phyloP scores from a whole-genome alignment of 1,140 invertebrate species.

The Hesperophylax magnus region DNA sequence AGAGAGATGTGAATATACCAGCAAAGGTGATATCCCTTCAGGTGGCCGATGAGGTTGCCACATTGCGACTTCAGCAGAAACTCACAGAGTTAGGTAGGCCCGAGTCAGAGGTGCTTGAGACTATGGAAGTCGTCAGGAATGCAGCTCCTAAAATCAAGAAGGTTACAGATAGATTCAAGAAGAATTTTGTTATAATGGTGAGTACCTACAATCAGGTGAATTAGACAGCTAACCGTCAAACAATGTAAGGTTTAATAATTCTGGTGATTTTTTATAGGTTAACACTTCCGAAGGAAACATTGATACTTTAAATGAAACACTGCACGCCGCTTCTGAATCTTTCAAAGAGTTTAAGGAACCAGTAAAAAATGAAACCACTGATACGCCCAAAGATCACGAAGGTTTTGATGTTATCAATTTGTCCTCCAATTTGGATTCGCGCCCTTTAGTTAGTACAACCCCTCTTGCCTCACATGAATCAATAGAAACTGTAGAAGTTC shows the following conservation, averaged over 20 bases:
- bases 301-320: conserved; percentile 11
- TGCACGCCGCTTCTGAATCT: conserved; percentile 7
- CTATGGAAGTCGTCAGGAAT: conserved; percentile 15
- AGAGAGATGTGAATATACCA: conserved; percentile 66
- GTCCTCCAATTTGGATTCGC: neutral
- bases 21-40: conserved; percentile 68
- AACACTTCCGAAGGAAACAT: conserved; percentile 22
- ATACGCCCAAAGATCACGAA: neutral
- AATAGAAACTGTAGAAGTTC: neutral
- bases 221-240: too few relatives aligned
- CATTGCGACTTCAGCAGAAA: conserved; percentile 31
- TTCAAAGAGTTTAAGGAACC: conserved; percentile 17
- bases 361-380: neutral
- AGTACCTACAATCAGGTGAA: neutral
- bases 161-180: conserved; percentile 40
- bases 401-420: conserved; percentile 5
- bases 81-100: conserved; percentile 41
- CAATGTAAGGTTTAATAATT: neutral
- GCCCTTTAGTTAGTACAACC: neutral
- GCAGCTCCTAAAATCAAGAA: conserved; percentile 36
- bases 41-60: conserved; percentile 64
- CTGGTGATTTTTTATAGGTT: neutral
- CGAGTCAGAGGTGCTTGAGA: conserved; percentile 9
- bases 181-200: conserved; percentile 5
- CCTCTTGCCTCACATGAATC: neutral